Evolutionary conservation across 2,888 invertebrate species (phyloP).

Genomic region (Leptinotarsa haldemani): DNA sequence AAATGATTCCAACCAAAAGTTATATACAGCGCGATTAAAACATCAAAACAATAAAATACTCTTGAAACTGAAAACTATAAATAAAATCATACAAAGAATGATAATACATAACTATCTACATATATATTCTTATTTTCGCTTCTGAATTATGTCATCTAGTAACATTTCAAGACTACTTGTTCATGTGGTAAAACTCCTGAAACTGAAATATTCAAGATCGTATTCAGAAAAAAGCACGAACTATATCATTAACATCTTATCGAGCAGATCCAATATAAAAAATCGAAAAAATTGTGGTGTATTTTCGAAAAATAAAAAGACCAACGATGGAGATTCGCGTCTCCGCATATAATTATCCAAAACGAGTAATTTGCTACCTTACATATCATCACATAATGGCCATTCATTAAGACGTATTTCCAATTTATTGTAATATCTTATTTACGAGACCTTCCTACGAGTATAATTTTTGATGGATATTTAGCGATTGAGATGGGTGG

Average conservation of each 20-base stretch:
- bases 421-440: slow-evolving; percentile 27
- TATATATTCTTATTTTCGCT: too few relatives aligned
- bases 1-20: too few relatives aligned
- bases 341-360: slow-evolving; percentile 20
- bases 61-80: too few relatives aligned
- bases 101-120: too few relatives aligned
- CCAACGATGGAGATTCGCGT: slow-evolving; percentile 10
- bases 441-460: slow-evolving; percentile 5
- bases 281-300: not conserved
- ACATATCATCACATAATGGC: slow-evolving; percentile 22
- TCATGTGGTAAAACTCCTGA: not conserved
- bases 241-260: slow-evolving; percentile 23
- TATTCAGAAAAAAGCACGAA: not conserved
- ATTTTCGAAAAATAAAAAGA: slow-evolving; percentile 16
- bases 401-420: slow-evolving; percentile 11
- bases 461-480: slow-evolving; percentile 25
- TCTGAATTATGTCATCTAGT: not conserved
- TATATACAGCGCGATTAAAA: too few relatives aligned
- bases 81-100: too few relatives aligned
- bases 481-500: slow-evolving; percentile 21
- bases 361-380: slow-evolving; percentile 25
- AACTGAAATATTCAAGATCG: not conserved
- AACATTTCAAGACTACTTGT: not conserved
- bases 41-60: too few relatives aligned
- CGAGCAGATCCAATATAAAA: slow-evolving; percentile 11